These are phyloP conservation scores for Henricia sp. DNA, from an alignment of 53 echinoderm and acorn worm genomes.

Conservation along the genomic window DNA sequence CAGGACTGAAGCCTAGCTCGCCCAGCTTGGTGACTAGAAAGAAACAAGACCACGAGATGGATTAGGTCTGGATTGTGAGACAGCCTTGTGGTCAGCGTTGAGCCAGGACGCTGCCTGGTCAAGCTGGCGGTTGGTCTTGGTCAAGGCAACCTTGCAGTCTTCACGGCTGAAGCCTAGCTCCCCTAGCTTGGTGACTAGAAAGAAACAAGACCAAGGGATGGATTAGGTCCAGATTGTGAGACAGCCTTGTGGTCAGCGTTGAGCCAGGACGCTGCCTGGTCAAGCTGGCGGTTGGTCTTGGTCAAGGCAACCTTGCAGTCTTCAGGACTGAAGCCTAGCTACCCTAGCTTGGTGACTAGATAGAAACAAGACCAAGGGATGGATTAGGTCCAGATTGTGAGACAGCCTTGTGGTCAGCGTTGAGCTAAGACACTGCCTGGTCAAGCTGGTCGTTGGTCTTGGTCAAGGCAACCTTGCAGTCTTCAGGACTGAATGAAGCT, in stretches of 20 bases:
- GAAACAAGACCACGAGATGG: neutral
- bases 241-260: slow-evolving; percentile 79
- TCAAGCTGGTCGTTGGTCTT: slow-evolving; percentile 76
- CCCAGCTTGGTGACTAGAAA: slow-evolving; percentile 75
- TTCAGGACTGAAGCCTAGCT: slow-evolving; percentile 80
- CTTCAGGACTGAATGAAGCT: slow-evolving; percentile 79
- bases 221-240: too few relatives aligned
- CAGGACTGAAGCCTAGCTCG: slow-evolving; percentile 83
- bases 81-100: slow-evolving; percentile 78
- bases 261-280: slow-evolving; percentile 91
- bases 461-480: slow-evolving; percentile 79
- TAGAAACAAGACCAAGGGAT: too few relatives aligned
- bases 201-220: too few relatives aligned
- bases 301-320: slow-evolving; percentile 83
- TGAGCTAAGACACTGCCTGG: slow-evolving; percentile 88
- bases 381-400: too few relatives aligned
- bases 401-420: too few relatives aligned
- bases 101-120: slow-evolving; percentile 93
- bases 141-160: slow-evolving; percentile 82
- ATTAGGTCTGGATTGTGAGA: too few relatives aligned
- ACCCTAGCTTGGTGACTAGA: slow-evolving; percentile 78
- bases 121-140: slow-evolving; percentile 68
- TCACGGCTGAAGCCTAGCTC: slow-evolving; percentile 84
- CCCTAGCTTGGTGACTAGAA: slow-evolving; percentile 74
- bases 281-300: slow-evolving; percentile 71